Percentiles rank a stretch among this genome's conserved stretches.
Conservation (phyloP, 2,888 invertebrate genomes). For the Ptychoptera contaminata region DNA sequence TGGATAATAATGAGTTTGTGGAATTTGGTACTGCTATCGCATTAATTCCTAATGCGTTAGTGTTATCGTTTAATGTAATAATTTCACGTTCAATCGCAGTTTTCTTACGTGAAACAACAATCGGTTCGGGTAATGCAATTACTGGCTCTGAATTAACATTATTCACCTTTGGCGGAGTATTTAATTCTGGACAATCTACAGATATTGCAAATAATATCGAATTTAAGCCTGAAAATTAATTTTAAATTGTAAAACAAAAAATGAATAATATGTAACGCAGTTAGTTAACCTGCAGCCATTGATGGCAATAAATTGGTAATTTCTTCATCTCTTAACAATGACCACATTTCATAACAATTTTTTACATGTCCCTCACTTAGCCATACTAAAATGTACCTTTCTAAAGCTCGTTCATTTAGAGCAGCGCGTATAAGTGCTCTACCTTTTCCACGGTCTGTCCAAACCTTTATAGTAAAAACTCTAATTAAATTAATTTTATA, state of each 20-base stretch:
- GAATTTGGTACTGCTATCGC: neutral
- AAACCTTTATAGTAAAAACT: slow-evolving; percentile 38
- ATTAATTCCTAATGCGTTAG: neutral
- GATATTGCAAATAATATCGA: slow-evolving; percentile 85
- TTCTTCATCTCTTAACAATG: slow-evolving; percentile 68
- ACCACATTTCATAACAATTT: slow-evolving; percentile 73
- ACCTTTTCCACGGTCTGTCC: slow-evolving; percentile 40
- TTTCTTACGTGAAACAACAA: slow-evolving; percentile 29
- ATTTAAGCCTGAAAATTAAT: slow-evolving; percentile 49
- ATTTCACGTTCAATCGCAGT: slow-evolving; percentile 23
- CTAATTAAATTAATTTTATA: neutral
- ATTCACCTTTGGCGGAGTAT: slow-evolving; percentile 36
- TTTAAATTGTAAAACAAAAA: neutral
- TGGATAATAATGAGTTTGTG: neutral
- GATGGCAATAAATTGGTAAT: slow-evolving; percentile 62
- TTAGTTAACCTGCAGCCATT: slow-evolving; percentile 59
- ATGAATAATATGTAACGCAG: neutral
- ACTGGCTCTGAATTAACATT: slow-evolving; percentile 45
- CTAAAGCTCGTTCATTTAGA: slow-evolving; percentile 81
- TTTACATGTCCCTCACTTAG: slow-evolving; percentile 47
- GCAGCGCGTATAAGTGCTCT: slow-evolving; percentile 80
- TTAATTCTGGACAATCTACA: slow-evolving; percentile 73
- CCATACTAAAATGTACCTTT: slow-evolving; percentile 63
- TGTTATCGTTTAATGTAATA: slow-evolving; percentile 14
- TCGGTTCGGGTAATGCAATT: slow-evolving; percentile 49